phyloP scores from a whole-genome alignment of 2,113 vertebrate genomes.

The Ochotona curzoniae region DNA sequence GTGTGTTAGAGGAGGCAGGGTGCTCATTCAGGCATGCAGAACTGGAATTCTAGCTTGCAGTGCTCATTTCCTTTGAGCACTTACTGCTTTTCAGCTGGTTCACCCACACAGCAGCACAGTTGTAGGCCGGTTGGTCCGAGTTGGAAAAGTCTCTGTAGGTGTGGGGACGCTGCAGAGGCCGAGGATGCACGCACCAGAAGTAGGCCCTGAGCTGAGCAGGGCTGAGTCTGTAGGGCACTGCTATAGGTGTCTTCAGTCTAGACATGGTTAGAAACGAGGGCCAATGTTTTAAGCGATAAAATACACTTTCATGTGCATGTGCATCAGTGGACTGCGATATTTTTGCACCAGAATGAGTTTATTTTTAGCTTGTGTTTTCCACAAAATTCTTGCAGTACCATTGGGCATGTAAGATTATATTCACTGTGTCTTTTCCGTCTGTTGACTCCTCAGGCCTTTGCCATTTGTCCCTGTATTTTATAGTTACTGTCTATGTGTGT shows the following conservation, averaged over 20 bases:
- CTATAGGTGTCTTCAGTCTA: not conserved
- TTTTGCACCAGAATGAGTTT: no score
- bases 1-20: not conserved
- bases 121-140: constrained; percentile 15
- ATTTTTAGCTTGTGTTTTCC: no score
- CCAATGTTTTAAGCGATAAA: not conserved
- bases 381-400: no score
- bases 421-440: not conserved
- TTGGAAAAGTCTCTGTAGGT: not conserved
- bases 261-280: constrained; percentile 29
- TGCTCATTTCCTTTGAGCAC: not conserved
- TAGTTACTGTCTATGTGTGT: not conserved
- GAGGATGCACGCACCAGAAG: not conserved
- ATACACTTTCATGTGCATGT: not conserved
- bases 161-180: not conserved
- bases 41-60: not conserved
- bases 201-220: constrained; percentile 13
- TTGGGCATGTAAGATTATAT: not conserved
- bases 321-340: no score
- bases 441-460: not conserved
- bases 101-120: not conserved
- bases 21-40: not conserved
- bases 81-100: constrained; percentile 34
- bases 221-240: not conserved
- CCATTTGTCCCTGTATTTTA: constrained; percentile 18